phyloP scores from a whole-genome alignment of 2,888 invertebrate species.

The Pammene fasciana region DNA sequence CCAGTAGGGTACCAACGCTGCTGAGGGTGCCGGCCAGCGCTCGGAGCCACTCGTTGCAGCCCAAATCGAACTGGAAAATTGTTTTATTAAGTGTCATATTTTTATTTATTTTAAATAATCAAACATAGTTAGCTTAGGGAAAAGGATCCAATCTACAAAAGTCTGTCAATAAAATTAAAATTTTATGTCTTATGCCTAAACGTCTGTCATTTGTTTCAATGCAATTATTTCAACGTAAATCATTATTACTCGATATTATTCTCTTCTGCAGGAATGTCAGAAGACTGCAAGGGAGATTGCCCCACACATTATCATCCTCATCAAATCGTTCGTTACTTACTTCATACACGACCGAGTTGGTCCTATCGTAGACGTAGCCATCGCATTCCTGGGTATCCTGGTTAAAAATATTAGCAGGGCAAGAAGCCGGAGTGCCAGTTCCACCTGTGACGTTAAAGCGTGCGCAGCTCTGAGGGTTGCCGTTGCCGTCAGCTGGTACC shows the following conservation, averaged over 20 bases:
- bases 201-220: no score
- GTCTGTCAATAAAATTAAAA: no score
- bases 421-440: constrained; percentile 57
- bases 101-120: neutral
- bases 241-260: no score
- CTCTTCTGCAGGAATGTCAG: no score
- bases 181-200: no score
- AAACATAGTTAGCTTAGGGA: no score
- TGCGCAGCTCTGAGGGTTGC: constrained; percentile 70
- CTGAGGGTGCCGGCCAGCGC: constrained; percentile 88
- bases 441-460: constrained; percentile 60
- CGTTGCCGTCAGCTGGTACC: constrained; percentile 59
- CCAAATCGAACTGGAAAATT: constrained; percentile 84
- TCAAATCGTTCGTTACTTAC: constrained; percentile 50
- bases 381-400: constrained; percentile 54
- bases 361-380: constrained; percentile 63
- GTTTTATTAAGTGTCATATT: no score
- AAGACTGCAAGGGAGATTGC: no score
- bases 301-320: no score
- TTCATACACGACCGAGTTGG: constrained; percentile 71
- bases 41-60: constrained; percentile 87
- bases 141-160: no score
- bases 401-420: constrained; percentile 62
- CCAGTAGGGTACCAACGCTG: constrained; percentile 87
- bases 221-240: no score